These are phyloP conservation scores for Eudemis profundana DNA, from an alignment of 2,888 invertebrate genomes.

Conservation along the genomic window DNA sequence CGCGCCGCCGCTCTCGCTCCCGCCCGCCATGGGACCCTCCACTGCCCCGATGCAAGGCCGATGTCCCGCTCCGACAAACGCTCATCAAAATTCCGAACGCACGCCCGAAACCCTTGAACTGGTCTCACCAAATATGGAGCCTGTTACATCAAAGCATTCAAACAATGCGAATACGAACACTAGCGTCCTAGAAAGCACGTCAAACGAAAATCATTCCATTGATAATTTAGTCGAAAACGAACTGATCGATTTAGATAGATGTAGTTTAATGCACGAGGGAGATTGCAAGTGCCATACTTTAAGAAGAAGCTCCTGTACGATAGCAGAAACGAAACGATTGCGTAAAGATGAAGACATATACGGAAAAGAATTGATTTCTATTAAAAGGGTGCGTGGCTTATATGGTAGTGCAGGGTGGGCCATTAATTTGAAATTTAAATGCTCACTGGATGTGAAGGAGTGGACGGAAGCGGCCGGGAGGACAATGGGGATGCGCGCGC, in stretches of 20 bases:
- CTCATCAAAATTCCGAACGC: conserved; percentile 42
- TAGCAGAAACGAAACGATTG: conserved; percentile 58
- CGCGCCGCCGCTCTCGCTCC: conserved; percentile 47
- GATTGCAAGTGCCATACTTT: conserved; percentile 63
- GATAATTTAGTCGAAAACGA: conserved; percentile 67
- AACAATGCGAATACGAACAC: conserved; percentile 51
- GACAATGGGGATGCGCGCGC: conserved; percentile 72
- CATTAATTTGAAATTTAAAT: conserved; percentile 79
- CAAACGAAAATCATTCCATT: conserved; percentile 73
- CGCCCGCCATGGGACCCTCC: conserved; percentile 22
- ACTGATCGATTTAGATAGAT: conserved; percentile 78
- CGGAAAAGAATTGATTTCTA: conserved; percentile 73
- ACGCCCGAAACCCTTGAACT: conserved; percentile 26
- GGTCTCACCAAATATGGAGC: conserved; percentile 47
- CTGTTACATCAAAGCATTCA: conserved; percentile 41
- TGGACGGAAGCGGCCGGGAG: conserved; percentile 67
- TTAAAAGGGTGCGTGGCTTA: conserved; percentile 69
- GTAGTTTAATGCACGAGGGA: conserved; percentile 66
- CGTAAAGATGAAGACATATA: conserved; percentile 71
- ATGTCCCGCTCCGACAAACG: conserved; percentile 13
- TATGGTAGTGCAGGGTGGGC: conserved; percentile 69
- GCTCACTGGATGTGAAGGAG: conserved; percentile 63
- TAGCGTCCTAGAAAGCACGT: conserved; percentile 56
- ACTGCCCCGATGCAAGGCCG: conserved; percentile 19
- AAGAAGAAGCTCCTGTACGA: conserved; percentile 60